These are phyloP conservation scores for Anser cygnoides DNA, from an alignment of 2,113 vertebrate species.

Conservation along the genomic window DNA sequence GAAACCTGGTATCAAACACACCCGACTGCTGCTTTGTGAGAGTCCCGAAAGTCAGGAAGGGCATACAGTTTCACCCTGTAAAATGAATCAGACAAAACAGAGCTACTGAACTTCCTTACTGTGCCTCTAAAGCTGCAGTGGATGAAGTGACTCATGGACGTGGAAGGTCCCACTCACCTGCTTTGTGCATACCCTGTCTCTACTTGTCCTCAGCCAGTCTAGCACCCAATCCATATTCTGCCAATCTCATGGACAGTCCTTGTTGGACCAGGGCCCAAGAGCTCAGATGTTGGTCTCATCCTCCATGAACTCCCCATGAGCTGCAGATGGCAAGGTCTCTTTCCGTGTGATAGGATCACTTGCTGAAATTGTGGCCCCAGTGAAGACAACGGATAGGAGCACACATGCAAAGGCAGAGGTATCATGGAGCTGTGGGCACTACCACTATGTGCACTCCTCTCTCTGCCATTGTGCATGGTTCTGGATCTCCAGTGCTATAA, in stretches of 20 bases:
- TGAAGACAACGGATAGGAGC: neutral
- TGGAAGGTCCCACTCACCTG: neutral
- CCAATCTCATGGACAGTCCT: neutral
- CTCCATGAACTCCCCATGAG: neutral
- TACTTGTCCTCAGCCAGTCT: neutral
- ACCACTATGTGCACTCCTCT: fast-evolving
- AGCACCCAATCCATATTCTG: neutral
- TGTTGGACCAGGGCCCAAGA: neutral
- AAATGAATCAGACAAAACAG: neutral
- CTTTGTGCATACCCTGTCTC: neutral
- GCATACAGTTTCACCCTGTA: neutral
- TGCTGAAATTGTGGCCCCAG: neutral
- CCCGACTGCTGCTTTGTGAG: neutral
- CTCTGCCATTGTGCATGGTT: neutral
- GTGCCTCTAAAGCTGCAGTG: neutral
- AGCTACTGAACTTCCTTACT: neutral
- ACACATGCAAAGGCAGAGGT: neutral
- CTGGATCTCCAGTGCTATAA: neutral
- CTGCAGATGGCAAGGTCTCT: neutral
- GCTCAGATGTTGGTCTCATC: neutral
- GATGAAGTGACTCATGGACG: fast-evolving
- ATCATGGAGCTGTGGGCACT: fast-evolving
- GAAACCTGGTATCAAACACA: neutral
- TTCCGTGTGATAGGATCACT: fast-evolving
- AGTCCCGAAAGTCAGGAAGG: neutral